These are phyloP conservation scores for Venustoraphidia nigricollis DNA, from an alignment of 2,888 invertebrate species.

Conservation along the genomic window DNA sequence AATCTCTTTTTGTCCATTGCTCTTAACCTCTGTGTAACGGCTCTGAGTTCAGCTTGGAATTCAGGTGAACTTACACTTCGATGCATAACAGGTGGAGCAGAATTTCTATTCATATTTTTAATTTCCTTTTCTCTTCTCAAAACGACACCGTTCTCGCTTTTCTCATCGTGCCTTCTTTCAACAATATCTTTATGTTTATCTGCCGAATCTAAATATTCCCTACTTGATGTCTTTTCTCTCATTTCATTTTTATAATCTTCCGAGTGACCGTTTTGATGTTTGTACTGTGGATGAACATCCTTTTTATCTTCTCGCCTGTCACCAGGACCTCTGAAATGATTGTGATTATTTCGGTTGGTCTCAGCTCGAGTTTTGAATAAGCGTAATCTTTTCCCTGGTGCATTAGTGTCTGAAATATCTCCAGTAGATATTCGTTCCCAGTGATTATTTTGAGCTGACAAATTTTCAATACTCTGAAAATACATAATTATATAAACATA, in stretches of 20 bases:
- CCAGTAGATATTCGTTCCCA: constrained; percentile 34
- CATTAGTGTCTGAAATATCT: constrained; percentile 24
- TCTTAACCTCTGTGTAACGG: constrained; percentile 24
- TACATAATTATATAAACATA: constrained; percentile 3
- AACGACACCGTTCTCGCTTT: background rate
- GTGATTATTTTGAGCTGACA: constrained; percentile 37
- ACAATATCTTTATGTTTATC: too few species aligned
- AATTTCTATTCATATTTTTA: constrained; percentile 15
- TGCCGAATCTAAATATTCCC: too few species aligned
- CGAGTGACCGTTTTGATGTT: background rate
- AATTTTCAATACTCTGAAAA: constrained; percentile 30
- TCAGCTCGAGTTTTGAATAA: constrained; percentile 63
- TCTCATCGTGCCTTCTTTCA: too few species aligned
- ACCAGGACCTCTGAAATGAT: constrained; percentile 18
- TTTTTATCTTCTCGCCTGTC: constrained; percentile 5
- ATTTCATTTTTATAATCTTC: too few species aligned
- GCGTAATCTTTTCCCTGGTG: constrained; percentile 38
- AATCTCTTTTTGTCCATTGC: constrained; percentile 12
- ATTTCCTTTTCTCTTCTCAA: constrained; percentile 3
- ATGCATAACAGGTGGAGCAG: constrained; percentile 25
- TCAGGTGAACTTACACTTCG: constrained; percentile 31
- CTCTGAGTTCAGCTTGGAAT: constrained; percentile 35
- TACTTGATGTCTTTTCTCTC: too few species aligned
- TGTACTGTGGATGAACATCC: constrained; percentile 6
- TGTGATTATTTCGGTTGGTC: constrained; percentile 37